Evolutionary conservation across 1,140 invertebrate genomes (phyloP), one percentile per base, ranked within the genome.

Genomic region (Agraylea sexmaculata): DNA sequence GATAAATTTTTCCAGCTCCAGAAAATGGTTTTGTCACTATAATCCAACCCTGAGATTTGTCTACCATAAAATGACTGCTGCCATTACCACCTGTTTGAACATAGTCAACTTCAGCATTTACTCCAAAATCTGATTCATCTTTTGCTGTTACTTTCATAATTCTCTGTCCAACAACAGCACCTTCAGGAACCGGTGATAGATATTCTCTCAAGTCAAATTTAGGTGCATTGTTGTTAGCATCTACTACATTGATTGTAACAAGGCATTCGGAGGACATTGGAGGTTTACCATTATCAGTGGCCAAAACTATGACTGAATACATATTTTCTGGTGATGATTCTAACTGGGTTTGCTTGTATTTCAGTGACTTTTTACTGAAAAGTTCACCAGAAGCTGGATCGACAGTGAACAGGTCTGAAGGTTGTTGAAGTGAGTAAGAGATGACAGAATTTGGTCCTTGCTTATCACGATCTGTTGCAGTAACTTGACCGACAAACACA

Each of bases 361-460:
- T 73, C 28, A 94, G 67, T 1, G 73, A 71, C 53, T 78, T 73
- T 58, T 92, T 91, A 40, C 87, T 88, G 44, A 82, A 81, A 13
- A 97, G 77, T 53, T 90, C 84, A 1, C 91, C 92, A 19, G 81
- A 89, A 1, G 83, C 80, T 1, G 88, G 83, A 62, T 96, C 87
- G 2, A 96, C 78, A 15, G 78, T 77, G 58, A 97, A 96, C 20
- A 90, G 66, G 55, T 89, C 85, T 0, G 89, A 93, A 0, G 89
- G 84, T 54, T 90, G 80, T 59, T 89, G 80, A 10, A 96, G 62
- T 2, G 80, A 82, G 63, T 95, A 98, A 2, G 86, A 88, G 35
- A 96, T 83, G 0, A 88, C 77, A 1, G 91, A 92, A 61, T 98
- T 97, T 1, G 90, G 89, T 0, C 88, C 88, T 55, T 87, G 82